These are phyloP conservation scores for Chrysodeixis includens DNA, from an alignment of 2,888 invertebrate genomes.

Conservation along the genomic window DNA sequence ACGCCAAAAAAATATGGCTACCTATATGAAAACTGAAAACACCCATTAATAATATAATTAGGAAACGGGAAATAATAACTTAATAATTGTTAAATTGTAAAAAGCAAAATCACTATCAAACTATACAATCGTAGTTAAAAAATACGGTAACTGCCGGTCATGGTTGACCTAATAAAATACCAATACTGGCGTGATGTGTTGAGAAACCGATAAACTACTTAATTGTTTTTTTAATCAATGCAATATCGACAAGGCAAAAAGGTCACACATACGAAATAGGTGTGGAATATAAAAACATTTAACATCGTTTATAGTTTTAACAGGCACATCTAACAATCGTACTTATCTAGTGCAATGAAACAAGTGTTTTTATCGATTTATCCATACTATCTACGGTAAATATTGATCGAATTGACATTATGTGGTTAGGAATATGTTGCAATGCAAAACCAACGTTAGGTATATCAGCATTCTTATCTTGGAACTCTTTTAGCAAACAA, in stretches of 20 bases:
- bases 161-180: background rate
- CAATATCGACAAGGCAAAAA: slow-evolving; percentile 4
- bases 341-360: slow-evolving; percentile 66
- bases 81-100: no score
- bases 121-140: no score
- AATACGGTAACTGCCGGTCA: no score
- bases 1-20: no score
- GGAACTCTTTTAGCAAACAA: slow-evolving; percentile 41
- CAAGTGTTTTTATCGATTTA: slow-evolving; percentile 66
- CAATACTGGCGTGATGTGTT: background rate
- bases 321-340: slow-evolving; percentile 43
- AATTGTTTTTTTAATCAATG: background rate
- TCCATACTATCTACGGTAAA: slow-evolving; percentile 59
- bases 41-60: no score
- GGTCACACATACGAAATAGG: background rate
- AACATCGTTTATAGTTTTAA: background rate
- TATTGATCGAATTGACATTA: slow-evolving; percentile 59
- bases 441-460: slow-evolving; percentile 53
- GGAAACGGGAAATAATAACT: no score
- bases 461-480: slow-evolving; percentile 58
- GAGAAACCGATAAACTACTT: background rate
- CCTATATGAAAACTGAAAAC: no score
- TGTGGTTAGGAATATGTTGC: slow-evolving; percentile 54
- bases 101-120: no score
- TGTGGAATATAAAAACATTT: slow-evolving; percentile 2